Conservation (phyloP, 2,888 invertebrate genomes). For the Agonopterix alstromeriana region DNA sequence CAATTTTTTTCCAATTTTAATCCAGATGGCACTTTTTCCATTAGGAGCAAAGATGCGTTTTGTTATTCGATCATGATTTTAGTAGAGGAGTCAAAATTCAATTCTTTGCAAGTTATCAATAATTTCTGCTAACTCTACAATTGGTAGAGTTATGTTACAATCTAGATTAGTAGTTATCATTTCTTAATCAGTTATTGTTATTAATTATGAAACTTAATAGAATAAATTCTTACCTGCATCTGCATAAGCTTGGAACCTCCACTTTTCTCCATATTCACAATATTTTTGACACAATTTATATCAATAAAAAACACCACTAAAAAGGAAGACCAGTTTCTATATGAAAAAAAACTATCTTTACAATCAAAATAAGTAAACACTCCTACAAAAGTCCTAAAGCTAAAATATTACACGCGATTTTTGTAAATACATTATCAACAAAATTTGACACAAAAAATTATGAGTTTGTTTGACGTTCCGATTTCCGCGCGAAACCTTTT, state of each 20-base stretch:
- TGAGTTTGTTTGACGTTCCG: slow-evolving; percentile 15
- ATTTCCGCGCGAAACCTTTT: slow-evolving; percentile 20
- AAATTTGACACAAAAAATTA: slow-evolving; percentile 49
- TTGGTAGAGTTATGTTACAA: too few relatives aligned
- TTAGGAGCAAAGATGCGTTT: too few relatives aligned
- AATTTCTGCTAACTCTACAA: too few relatives aligned
- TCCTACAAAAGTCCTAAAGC: not conserved
- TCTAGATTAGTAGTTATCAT: too few relatives aligned
- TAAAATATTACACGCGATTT: slow-evolving; percentile 44
- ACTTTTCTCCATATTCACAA: slow-evolving; percentile 51
- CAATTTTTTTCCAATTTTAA: too few relatives aligned
- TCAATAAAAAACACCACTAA: not conserved
- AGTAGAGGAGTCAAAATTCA: too few relatives aligned
- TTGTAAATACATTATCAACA: slow-evolving; percentile 34
- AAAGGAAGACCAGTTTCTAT: not conserved
- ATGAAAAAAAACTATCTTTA: too few relatives aligned
- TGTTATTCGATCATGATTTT: too few relatives aligned
- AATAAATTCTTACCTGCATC: slow-evolving; percentile 54
- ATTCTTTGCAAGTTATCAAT: too few relatives aligned
- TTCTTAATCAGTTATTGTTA: not conserved
- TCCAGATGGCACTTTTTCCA: too few relatives aligned
- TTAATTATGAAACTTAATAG: not conserved
- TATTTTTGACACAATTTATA: not conserved
- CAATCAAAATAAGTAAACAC: not conserved
- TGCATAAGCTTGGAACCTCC: slow-evolving; percentile 61